Percentiles rank a stretch among this genome's conserved stretches.
phyloP scores from a whole-genome alignment of 1,140 invertebrate genomes.

The Radopholus similis region DNA sequence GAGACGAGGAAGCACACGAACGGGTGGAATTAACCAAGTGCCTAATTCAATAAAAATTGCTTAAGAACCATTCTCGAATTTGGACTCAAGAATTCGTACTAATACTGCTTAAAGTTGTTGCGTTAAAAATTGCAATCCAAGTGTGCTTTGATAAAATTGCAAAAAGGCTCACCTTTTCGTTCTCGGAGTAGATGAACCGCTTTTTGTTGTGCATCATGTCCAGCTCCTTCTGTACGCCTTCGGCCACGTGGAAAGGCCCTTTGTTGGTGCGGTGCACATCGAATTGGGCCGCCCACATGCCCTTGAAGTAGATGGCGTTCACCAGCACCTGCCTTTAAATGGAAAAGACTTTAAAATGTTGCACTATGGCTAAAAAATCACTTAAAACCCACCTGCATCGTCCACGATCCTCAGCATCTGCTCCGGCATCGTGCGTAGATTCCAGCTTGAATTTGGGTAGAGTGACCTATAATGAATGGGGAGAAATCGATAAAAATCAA shows the following conservation, averaged over 20 bases:
- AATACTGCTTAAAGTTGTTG: too few species aligned
- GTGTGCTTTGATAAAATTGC: too few species aligned
- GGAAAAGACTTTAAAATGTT: too few species aligned
- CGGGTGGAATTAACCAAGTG: background rate
- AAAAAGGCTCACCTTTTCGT: background rate
- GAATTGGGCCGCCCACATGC: slow-evolving; percentile 31
- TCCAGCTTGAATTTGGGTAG: too few species aligned
- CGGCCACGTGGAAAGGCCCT: slow-evolving; percentile 27
- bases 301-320: slow-evolving; percentile 47
- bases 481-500: too few species aligned
- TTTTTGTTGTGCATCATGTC: slow-evolving; percentile 13
- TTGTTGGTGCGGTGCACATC: slow-evolving; percentile 15
- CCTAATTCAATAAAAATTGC: too few species aligned
- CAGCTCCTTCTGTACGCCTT: slow-evolving; percentile 17
- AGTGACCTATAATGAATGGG: too few species aligned
- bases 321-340: slow-evolving; percentile 33
- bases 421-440: too few species aligned
- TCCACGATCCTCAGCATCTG: slow-evolving; percentile 6
- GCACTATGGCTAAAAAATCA: too few species aligned
- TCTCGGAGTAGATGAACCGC: slow-evolving; percentile 10
- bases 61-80: too few species aligned
- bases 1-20: slow-evolving; percentile 15
- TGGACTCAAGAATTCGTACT: too few species aligned
- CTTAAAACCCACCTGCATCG: background rate
- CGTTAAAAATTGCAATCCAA: too few species aligned